Percentiles rank a stretch among this genome's conserved stretches.
phyloP scores from a whole-genome alignment of 2,888 invertebrate genomes.

The Hemistola chrysoprasaria region DNA sequence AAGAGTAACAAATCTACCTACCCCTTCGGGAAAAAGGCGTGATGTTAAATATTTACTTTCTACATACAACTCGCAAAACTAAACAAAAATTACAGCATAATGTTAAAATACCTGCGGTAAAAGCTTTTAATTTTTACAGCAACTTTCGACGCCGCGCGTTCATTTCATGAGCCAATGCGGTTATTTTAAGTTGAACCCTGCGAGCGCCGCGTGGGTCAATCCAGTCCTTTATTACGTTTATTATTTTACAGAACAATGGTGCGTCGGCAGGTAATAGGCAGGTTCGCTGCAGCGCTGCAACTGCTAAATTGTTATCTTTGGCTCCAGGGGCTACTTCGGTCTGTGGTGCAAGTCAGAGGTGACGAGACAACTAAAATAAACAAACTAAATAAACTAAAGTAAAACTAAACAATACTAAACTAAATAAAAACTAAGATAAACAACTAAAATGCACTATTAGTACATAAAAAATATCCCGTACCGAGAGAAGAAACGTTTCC shows the following conservation, averaged over 20 bases:
- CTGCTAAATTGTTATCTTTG: constrained; percentile 76
- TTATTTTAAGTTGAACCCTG: constrained; percentile 10
- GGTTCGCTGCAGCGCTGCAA: constrained; percentile 71
- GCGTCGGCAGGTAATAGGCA: constrained; percentile 63
- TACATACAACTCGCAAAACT: too few species aligned
- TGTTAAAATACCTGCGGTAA: constrained; percentile 9
- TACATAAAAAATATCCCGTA: too few species aligned
- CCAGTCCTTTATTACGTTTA: constrained; percentile 45
- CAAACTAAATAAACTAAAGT: too few species aligned
- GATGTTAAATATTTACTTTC: too few species aligned
- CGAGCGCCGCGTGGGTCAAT: constrained; percentile 41
- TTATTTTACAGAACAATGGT: constrained; percentile 71
- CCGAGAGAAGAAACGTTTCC: too few species aligned
- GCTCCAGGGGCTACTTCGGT: constrained; percentile 53
- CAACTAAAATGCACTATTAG: too few species aligned
- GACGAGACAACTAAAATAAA: too few species aligned
- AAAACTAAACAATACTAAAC: too few species aligned
- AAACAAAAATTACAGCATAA: constrained; percentile 5
- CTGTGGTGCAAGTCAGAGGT: constrained; percentile 36
- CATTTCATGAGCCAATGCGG: constrained; percentile 1
- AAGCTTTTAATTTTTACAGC: constrained; percentile 8
- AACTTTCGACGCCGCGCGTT: too few species aligned
- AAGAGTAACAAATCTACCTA: too few species aligned
- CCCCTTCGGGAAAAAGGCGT: too few species aligned
- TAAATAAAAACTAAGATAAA: too few species aligned